Evolutionary conservation across 2,888 invertebrate genomes (phyloP).

Genomic region (Rotaria sp.): DNA sequence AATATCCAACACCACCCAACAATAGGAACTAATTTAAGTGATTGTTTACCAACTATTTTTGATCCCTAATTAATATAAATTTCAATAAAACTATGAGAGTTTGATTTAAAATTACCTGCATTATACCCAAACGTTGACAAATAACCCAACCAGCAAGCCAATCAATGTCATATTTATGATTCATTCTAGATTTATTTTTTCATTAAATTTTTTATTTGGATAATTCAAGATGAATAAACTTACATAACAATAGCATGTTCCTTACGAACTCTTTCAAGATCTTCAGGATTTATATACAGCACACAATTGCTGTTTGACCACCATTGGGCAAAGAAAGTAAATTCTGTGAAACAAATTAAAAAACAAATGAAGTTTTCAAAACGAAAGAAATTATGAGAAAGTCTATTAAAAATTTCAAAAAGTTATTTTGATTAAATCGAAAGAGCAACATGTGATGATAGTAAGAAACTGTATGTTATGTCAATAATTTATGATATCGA

Average conservation of each 20-base stretch:
- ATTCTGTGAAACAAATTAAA: conserved; percentile 54
- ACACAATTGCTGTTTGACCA: conserved; percentile 72
- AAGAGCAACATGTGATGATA: too few relatives aligned
- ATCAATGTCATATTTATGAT: conserved; percentile 88
- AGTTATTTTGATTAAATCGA: too few relatives aligned
- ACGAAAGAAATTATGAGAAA: too few relatives aligned
- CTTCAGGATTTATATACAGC: conserved; percentile 66
- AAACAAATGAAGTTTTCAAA: too few relatives aligned
- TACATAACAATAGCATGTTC: conserved; percentile 68
- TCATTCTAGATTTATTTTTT: conserved; percentile 59
- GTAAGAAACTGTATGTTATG: too few relatives aligned
- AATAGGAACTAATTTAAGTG: conserved; percentile 87
- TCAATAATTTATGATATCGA: too few relatives aligned
- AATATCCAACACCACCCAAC: conserved; percentile 95
- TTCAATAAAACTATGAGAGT: not conserved
- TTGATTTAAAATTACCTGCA: conserved; percentile 59
- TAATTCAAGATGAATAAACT: not conserved
- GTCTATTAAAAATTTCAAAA: too few relatives aligned
- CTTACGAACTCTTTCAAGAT: conserved; percentile 63
- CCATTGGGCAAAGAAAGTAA: conserved; percentile 86
- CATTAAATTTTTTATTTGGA: too few relatives aligned
- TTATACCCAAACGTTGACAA: conserved; percentile 69
- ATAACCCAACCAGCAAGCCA: conserved; percentile 87
- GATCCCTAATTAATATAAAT: conserved; percentile 62
- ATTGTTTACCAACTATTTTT: conserved; percentile 92